Evolutionary conservation across 2,113 vertebrate species (phyloP).

Genomic region (Salvelinus fontinalis): DNA sequence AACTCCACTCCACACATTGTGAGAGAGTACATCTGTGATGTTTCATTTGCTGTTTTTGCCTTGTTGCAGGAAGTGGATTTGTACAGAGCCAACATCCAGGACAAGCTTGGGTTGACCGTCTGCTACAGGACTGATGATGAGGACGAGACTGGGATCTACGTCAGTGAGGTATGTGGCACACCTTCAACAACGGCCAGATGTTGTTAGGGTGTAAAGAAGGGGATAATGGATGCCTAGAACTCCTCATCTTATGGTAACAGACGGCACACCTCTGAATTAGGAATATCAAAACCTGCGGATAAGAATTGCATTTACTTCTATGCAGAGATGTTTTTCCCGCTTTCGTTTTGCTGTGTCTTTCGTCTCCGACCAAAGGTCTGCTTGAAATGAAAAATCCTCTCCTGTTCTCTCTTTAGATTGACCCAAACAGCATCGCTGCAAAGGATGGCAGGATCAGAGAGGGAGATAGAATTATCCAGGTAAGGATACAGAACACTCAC

Average conservation of each 20-base stretch:
- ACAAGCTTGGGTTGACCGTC: slow-evolving; percentile 95
- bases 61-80: slow-evolving; percentile 90
- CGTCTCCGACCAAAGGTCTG: no score
- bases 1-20: background rate
- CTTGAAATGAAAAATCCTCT: background rate
- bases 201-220: no score
- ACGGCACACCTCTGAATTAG: background rate
- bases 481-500: slow-evolving; percentile 50
- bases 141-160: slow-evolving; percentile 95
- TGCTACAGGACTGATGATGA: slow-evolving; percentile 97
- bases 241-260: slow-evolving; percentile 7
- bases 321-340: background rate
- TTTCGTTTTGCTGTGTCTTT: slow-evolving; percentile 62
- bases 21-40: background rate
- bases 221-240: slow-evolving; percentile 8
- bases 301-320: no score
- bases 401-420: slow-evolving; percentile 77
- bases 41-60: slow-evolving; percentile 9
- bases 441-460: slow-evolving; percentile 81
- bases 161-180: slow-evolving; percentile 86
- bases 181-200: background rate
- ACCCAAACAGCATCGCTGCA: slow-evolving; percentile 94
- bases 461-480: slow-evolving; percentile 96
- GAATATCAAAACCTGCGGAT: background rate
- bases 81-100: slow-evolving; percentile 89